These are phyloP conservation scores for Galleria mellonella DNA, from an alignment of 1,140 invertebrate species.

Conservation along the genomic window DNA sequence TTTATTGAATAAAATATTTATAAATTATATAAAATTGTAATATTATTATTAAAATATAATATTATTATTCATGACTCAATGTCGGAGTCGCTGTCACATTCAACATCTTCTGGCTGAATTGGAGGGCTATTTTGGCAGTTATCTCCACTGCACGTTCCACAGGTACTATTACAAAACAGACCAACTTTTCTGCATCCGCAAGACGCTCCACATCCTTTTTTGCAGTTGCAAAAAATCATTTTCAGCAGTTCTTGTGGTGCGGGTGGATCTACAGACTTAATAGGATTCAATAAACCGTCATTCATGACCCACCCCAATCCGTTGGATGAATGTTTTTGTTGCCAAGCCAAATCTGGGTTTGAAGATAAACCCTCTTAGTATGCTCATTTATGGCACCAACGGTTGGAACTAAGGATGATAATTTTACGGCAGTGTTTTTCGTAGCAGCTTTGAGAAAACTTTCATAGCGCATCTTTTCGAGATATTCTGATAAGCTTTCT, in stretches of 20 bases:
- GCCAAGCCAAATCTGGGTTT: constrained; percentile 57
- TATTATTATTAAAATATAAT: no score
- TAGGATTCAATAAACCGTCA: constrained; percentile 41
- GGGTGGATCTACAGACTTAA: constrained; percentile 26
- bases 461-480: no score
- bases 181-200: constrained; percentile 40
- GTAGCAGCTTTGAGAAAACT: no score
- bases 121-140: neutral
- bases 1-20: no score
- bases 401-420: no score
- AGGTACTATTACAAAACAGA: no score
- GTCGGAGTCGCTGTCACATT: neutral
- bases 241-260: constrained; percentile 38
- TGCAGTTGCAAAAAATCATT: constrained; percentile 38
- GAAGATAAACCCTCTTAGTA: constrained; percentile 51
- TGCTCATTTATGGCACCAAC: no score
- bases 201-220: constrained; percentile 26
- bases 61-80: neutral
- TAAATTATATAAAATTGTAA: no score
- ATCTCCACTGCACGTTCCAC: neutral
- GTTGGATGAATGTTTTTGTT: constrained; percentile 44
- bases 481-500: no score
- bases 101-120: no score
- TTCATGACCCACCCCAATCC: constrained; percentile 42
- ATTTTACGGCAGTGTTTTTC: no score